These are phyloP conservation scores for Musca domestica DNA, from an alignment of 1,140 invertebrate species.

Conservation along the genomic window DNA sequence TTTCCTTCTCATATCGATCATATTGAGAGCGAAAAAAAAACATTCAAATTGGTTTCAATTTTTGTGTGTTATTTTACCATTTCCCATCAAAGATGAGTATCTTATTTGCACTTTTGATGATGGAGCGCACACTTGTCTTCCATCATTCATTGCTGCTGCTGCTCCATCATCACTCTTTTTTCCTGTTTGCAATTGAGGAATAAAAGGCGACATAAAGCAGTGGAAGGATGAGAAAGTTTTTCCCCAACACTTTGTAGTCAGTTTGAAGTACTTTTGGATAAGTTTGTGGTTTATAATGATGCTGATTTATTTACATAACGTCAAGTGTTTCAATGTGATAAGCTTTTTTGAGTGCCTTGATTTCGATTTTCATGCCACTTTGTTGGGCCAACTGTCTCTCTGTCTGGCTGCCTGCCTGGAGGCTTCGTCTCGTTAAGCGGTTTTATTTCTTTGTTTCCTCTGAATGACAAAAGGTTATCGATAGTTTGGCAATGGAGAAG, in stretches of 20 bases:
- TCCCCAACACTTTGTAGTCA: constrained; percentile 1
- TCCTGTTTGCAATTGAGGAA: no score
- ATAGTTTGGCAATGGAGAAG: not conserved
- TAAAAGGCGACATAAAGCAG: not conserved
- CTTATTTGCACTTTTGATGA: no score
- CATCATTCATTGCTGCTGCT: no score
- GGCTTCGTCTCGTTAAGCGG: not conserved
- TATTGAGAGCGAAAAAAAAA: no score
- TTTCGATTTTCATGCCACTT: not conserved
- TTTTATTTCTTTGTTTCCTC: not conserved
- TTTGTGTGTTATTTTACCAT: no score
- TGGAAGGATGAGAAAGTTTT: not conserved
- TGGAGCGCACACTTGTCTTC: no score
- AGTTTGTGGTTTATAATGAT: constrained; percentile 7
- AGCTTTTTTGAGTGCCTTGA: constrained; percentile 8
- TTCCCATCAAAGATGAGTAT: no score
- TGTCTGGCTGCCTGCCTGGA: not conserved
- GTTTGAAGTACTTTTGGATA: constrained; percentile 1
- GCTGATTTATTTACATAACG: constrained; percentile 21
- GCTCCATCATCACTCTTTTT: no score
- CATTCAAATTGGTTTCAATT: no score
- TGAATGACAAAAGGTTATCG: constrained; percentile 2
- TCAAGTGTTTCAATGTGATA: constrained; percentile 18
- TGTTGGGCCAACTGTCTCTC: no score
- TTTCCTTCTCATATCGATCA: no score